Evolutionary conservation across 2,113 vertebrate species (phyloP), one percentile per base, ranked within the genome.

Genomic region (Serinus canaria): DNA sequence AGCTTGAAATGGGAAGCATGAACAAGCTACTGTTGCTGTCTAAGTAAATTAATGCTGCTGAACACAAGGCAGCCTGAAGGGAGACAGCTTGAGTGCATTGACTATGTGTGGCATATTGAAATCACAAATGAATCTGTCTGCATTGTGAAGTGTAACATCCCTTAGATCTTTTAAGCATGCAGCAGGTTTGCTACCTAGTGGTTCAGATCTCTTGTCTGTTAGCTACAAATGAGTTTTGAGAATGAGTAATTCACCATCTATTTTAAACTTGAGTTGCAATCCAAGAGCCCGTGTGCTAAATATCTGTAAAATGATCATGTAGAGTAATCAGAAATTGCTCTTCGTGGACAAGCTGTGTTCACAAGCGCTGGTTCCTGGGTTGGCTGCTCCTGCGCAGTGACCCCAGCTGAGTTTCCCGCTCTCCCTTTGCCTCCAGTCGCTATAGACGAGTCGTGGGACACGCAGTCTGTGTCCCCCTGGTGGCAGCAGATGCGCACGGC

Each of bases 401-500:
- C 23, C 11, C 28, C 2, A 1, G 37, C 3, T 50, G 31, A 27
- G 30, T 59, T 10, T 35, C 3, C 5, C 30, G 1, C 60, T 70
- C 6, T 59, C 24, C 30, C 13, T 37, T 33, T 56, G 50, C 18
- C 21, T 37, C 0, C 83, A 99, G 99, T 99, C 22, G 99, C 99
- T 2, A 97, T 99, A 10, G 99, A 99, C 3, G 98, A 99, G 72
- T 97, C 98, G 0, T 99, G 99, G 99, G 99, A 99, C 63, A 96
- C 98, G 2, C 99, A 99, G 98, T 98, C 98, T 0, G 97, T 99
- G 88, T 99, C 99, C 25, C 99, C 99, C 7, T 99, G 99, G 99
- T 99, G 99, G 99, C 99, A 99, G 96, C 99, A 99, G 49, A 98
- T 99, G 96, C 98, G 99, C n/a, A 95, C 92, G 7, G 98, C 98